Evolutionary conservation across 2,888 invertebrate genomes (phyloP).

Genomic region (Calameuta pallipes): DNA sequence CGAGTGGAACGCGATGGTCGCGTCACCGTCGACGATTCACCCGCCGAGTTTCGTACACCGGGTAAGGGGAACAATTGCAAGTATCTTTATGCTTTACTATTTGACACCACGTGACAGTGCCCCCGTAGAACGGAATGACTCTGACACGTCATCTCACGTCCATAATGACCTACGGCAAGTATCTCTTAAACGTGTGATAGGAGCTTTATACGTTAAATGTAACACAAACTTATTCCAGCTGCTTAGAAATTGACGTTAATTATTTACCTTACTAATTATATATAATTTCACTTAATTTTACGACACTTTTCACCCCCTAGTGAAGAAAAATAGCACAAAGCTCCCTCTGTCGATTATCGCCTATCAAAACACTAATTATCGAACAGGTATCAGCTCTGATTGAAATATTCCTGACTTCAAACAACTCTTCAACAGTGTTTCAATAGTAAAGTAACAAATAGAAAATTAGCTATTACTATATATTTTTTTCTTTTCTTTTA

Average conservation of each 20-base stretch:
- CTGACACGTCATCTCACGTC: neutral
- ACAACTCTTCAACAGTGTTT: neutral
- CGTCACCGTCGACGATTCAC: constrained; percentile 89
- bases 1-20: constrained; percentile 86
- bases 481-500: neutral
- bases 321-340: neutral
- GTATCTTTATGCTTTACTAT: neutral
- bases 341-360: neutral
- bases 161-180: neutral
- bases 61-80: constrained; percentile 67
- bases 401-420: neutral
- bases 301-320: neutral
- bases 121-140: neutral
- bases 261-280: neutral
- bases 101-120: neutral
- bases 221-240: neutral
- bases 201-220: neutral
- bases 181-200: neutral
- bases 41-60: constrained; percentile 89
- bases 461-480: neutral
- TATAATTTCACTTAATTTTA: neutral
- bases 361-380: too few relatives aligned
- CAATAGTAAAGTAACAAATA: neutral
- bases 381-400: too few relatives aligned
- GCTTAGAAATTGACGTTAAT: neutral